Base-by-base conservation (phyloP, 2,797 vertebrate species). In the Heterohyrax brucei region DNA sequence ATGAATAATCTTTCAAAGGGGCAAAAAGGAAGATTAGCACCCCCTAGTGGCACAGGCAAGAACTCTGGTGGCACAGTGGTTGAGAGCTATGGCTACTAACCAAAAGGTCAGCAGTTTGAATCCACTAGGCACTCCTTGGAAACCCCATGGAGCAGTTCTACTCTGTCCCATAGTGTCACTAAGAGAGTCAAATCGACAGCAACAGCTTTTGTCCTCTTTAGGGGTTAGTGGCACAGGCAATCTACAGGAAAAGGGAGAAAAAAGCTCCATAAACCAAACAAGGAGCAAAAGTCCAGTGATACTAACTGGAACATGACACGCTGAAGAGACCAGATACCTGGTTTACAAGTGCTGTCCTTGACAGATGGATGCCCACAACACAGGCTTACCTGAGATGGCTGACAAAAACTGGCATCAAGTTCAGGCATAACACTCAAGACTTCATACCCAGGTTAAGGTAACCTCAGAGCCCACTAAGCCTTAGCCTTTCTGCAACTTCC, bases 1-100 rank as follows among this genome's bases (percentile, higher is more conserved):
- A 94, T 82, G 28, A 78, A 19, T 46, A 24, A 83, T 50, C 96
- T 96, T 96, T 70, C 66, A 82, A 73, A 86, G 75, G 14, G 46
- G 85, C 64, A 91, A 92, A 93, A 95, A 89, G 46, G 44, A 85
- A 96, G 83, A 96, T 61, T 84, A 79, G 73, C 13, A 30, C 73
- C 76, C 91, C 18, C 92, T 96, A 46, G 88, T 96, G 72, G 84
- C 86, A 39, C 39, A 39, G 39, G 39, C 39, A 39, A 39, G 39
- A 39, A 53, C 50, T 13, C 50, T 53, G 50, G 50, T 53, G 50
- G 50, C 50, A 13, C 13, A 53, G 50, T 53, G 50, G 50, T 53
- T 53, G 13, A 53, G 50, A 53, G 50, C 50, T 53, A 53, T 8
- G 50, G 50, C 50, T 53, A 13, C 50, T 53, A 53, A 53, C 13